phyloP scores from a whole-genome alignment of 2,113 vertebrate species.

The Calyptomena viridis region DNA sequence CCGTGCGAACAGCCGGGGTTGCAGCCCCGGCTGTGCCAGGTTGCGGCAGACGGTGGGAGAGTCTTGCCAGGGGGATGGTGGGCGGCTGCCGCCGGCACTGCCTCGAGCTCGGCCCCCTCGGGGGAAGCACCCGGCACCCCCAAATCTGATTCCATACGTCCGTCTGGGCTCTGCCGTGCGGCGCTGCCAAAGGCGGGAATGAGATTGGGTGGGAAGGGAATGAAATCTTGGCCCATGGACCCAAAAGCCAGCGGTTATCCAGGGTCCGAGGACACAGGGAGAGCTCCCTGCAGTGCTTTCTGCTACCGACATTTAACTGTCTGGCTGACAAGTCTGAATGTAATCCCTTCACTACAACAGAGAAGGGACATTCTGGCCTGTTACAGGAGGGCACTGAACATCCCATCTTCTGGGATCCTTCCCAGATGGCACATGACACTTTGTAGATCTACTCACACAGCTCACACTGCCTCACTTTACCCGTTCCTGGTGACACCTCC shows the following conservation, averaged over 20 bases:
- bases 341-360: not conserved
- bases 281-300: not conserved
- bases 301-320: not conserved
- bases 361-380: not conserved
- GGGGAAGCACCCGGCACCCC: slow-evolving; percentile 15
- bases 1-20: not conserved
- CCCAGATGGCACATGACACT: accelerated
- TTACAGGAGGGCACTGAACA: not conserved
- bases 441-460: not conserved
- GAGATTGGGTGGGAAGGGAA: not conserved
- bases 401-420: not conserved
- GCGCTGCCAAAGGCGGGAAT: not conserved
- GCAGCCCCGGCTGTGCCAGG: not conserved
- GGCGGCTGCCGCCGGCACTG: not conserved
- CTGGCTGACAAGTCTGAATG: not conserved
- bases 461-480: not conserved
- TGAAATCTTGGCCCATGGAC: not conserved
- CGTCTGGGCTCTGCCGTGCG: not conserved
- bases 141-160: accelerated
- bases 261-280: not conserved
- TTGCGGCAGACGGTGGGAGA: not conserved
- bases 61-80: not conserved
- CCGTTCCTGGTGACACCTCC: not conserved
- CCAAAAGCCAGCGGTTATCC: not conserved
- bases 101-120: not conserved